phyloP scores from a whole-genome alignment of 1,140 invertebrate species.

The Camponotus vicinus region DNA sequence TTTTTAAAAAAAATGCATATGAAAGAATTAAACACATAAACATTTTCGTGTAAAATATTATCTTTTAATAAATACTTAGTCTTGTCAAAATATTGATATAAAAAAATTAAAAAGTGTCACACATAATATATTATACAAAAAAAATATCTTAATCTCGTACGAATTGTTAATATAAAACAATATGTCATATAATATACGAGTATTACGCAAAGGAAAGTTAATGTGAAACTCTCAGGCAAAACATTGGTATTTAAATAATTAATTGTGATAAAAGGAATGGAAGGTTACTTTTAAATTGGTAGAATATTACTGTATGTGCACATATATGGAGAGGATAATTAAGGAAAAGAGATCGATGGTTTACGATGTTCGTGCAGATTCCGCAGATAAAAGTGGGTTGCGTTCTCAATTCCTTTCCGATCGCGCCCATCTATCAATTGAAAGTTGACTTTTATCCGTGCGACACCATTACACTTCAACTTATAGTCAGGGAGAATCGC shows the following conservation, averaged over 20 bases:
- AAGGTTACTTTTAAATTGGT: conserved; percentile 27
- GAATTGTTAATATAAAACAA: background rate
- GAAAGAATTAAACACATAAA: background rate
- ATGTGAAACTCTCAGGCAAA: background rate
- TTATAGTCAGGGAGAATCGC: background rate
- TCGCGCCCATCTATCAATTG: conserved; percentile 65
- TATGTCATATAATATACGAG: background rate
- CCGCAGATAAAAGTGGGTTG: conserved; percentile 63
- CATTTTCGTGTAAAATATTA: background rate
- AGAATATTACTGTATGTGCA: background rate
- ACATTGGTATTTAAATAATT: conserved; percentile 1
- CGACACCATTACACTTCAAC: background rate
- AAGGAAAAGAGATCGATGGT: conserved; percentile 50
- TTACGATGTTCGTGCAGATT: conserved; percentile 50
- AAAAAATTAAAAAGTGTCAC: too few relatives aligned
- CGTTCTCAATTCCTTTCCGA: conserved; percentile 67
- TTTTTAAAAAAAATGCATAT: background rate
- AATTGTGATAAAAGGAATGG: background rate
- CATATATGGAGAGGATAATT: conserved; percentile 11
- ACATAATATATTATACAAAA: too few relatives aligned
- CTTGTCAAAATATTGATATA: background rate
- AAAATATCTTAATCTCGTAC: background rate
- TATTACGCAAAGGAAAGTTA: background rate
- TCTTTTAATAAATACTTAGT: background rate
- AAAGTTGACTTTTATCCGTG: conserved; percentile 43